Evolutionary conservation across 1,140 invertebrate genomes (phyloP).

Genomic region (Pissodes strobi): DNA sequence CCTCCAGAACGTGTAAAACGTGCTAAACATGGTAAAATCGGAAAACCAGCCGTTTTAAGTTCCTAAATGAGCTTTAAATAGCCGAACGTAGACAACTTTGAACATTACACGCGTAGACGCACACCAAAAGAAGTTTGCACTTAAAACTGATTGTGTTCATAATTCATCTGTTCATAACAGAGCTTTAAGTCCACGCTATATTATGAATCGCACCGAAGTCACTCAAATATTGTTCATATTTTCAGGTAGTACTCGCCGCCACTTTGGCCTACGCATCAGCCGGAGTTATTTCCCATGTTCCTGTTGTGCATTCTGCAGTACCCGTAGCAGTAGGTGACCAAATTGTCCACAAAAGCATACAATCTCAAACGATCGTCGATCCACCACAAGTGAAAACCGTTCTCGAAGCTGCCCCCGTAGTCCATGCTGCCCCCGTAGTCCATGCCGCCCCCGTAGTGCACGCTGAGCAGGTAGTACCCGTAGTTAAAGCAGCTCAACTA

Average conservation of each 20-base stretch:
- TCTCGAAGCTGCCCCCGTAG: slow-evolving; percentile 53
- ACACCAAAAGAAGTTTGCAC: no score
- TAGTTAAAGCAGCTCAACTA: no score
- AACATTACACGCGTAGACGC: no score
- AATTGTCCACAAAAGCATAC: slow-evolving; percentile 43
- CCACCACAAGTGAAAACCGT: slow-evolving; percentile 54
- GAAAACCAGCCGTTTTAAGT: no score
- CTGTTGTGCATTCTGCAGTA: slow-evolving; percentile 55
- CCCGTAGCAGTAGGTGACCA: slow-evolving; percentile 51
- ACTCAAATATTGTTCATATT: slow-evolving; percentile 24
- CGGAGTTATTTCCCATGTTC: slow-evolving; percentile 57
- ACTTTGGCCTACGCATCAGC: slow-evolving; percentile 61
- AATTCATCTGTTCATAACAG: no score
- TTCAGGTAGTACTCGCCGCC: slow-evolving; percentile 58
- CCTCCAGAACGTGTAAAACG: no score
- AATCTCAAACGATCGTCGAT: slow-evolving; percentile 56
- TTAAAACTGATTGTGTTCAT: no score
- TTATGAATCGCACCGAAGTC: background rate
- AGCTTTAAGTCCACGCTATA: no score
- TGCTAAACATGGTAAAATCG: no score
- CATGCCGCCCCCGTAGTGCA: slow-evolving; percentile 59
- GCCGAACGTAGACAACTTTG: no score
- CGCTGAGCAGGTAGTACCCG: slow-evolving; percentile 42
- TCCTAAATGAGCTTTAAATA: no score
- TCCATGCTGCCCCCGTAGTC: slow-evolving; percentile 54